Evolutionary conservation across 2,113 vertebrate species (phyloP).

Genomic region (Chaetorhynchus papuensis): DNA sequence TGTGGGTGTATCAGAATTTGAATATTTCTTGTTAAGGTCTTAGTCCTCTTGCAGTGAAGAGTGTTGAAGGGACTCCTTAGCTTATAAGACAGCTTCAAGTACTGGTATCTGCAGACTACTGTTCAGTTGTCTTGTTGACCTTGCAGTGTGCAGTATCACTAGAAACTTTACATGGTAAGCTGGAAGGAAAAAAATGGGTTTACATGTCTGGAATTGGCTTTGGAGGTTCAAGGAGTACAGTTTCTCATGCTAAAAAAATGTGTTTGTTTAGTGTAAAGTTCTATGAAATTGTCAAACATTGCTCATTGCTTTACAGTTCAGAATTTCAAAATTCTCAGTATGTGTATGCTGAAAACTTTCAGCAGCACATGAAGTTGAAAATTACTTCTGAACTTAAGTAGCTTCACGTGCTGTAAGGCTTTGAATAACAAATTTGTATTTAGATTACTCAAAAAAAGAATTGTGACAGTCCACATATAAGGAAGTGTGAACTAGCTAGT

Average conservation of each 20-base stretch:
- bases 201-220: neutral
- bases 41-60: neutral
- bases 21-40: neutral
- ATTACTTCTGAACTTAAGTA: neutral
- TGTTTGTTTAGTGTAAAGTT: neutral
- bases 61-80: neutral
- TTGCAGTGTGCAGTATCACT: neutral
- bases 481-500: neutral
- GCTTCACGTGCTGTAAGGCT: neutral
- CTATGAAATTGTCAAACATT: neutral
- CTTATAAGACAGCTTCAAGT: neutral
- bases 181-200: neutral
- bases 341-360: neutral
- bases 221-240: neutral
- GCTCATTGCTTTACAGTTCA: neutral
- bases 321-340: neutral
- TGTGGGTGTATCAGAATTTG: neutral
- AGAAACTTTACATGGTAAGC: neutral
- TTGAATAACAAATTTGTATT: neutral
- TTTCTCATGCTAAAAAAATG: neutral
- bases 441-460: neutral
- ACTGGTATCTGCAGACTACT: neutral
- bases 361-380: neutral
- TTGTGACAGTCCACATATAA: neutral
- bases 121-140: neutral